Percentiles rank a stretch among this genome's conserved stretches.
Evolutionary conservation across 1,140 invertebrate species (phyloP).

Genomic region (Drosophila bocqueti): DNA sequence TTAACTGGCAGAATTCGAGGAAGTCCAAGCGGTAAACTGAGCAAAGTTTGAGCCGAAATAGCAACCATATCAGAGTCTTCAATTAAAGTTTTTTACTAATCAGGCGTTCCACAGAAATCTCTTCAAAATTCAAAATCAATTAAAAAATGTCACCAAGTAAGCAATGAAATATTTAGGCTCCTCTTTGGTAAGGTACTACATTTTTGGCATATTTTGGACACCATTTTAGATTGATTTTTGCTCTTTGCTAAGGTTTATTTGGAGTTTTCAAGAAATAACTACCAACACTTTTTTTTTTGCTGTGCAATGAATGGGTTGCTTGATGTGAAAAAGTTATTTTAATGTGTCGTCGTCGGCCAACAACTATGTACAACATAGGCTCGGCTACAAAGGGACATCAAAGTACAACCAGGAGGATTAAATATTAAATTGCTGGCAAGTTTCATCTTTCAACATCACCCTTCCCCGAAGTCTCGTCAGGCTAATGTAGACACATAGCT

Average conservation of each 20-base stretch:
- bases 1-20: slow-evolving; percentile 13
- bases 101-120: background rate
- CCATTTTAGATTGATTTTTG: background rate
- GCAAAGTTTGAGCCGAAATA: slow-evolving; percentile 4
- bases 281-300: background rate
- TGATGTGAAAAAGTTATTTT: slow-evolving; percentile 20
- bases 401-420: slow-evolving; percentile 18
- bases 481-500: slow-evolving; percentile 35
- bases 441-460: slow-evolving; percentile 29
- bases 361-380: slow-evolving; percentile 5
- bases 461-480: slow-evolving; percentile 25
- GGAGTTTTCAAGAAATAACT: background rate
- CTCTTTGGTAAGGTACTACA: background rate
- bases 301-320: slow-evolving; percentile 4
- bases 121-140: background rate
- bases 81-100: background rate
- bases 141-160: background rate
- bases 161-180: too few relatives aligned
- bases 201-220: background rate
- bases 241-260: background rate
- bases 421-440: slow-evolving; percentile 35
- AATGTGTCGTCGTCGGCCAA: slow-evolving; percentile 4
- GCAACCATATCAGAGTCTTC: background rate
- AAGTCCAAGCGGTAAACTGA: background rate
- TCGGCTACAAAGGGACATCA: background rate